Evolutionary conservation across 1,140 invertebrate genomes (phyloP).

Genomic region (Lepidurus couesii): DNA sequence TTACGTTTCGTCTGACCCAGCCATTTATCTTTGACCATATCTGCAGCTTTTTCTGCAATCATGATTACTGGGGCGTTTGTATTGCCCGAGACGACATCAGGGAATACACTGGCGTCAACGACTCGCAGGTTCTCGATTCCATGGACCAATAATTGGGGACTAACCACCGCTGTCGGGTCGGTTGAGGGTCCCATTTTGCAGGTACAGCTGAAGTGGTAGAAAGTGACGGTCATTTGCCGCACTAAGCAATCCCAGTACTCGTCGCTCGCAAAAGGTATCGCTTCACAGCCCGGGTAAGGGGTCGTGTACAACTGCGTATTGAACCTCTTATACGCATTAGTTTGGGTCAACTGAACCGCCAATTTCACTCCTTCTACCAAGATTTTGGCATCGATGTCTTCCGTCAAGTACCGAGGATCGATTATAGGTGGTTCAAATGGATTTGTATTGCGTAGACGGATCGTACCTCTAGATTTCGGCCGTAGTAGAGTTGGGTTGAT

Average conservation of each 20-base stretch:
- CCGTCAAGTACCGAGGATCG: conserved; percentile 69
- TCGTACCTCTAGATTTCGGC: conserved; percentile 62
- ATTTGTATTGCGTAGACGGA: conserved; percentile 59
- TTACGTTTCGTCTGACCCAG: conserved; percentile 6
- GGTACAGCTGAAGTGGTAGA: conserved; percentile 65
- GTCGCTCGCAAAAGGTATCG: conserved; percentile 66
- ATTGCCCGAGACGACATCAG: conserved; percentile 61
- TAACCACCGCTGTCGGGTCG: conserved; percentile 68
- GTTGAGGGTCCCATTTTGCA: conserved; percentile 66
- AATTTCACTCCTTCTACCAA: conserved; percentile 60
- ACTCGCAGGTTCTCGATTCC: conserved; percentile 64
- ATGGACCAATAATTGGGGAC: conserved; percentile 61
- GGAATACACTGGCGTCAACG: conserved; percentile 70
- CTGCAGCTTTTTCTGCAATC: conserved; percentile 76
- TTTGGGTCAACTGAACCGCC: conserved; percentile 36
- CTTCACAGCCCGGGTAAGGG: conserved; percentile 69
- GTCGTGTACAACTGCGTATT: conserved; percentile 65
- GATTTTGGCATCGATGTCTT: conserved; percentile 61
- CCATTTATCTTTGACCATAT: conserved; percentile 76
- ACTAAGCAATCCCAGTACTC: conserved; percentile 72
- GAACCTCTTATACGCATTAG: conserved; percentile 47
- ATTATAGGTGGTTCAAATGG: conserved; percentile 66
- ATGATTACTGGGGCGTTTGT: conserved; percentile 67
- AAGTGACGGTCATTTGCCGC: conserved; percentile 65
- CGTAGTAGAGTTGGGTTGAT: conserved; percentile 61